These are phyloP conservation scores for Hyphantria cunea DNA, from an alignment of 1,140 invertebrate genomes.

Conservation along the genomic window DNA sequence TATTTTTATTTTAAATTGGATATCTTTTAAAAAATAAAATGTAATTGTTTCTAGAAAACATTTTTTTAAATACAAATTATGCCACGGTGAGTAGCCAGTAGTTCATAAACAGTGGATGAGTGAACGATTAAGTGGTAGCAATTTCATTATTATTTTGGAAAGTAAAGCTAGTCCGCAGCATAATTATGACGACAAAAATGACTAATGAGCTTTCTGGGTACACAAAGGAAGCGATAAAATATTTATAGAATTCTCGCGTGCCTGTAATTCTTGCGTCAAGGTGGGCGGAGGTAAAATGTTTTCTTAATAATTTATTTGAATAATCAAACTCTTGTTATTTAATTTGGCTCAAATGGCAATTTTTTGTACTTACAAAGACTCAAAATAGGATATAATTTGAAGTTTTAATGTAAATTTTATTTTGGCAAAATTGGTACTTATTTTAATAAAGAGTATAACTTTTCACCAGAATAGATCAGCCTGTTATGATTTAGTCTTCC, in stretches of 20 bases:
- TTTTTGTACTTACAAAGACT: too few species aligned
- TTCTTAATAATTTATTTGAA: constrained; percentile 6
- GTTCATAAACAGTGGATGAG: background rate
- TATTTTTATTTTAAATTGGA: too few species aligned
- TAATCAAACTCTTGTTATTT: background rate
- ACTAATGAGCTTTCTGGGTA: constrained; percentile 32
- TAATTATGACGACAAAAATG: constrained; percentile 33
- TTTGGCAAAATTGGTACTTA: too few species aligned
- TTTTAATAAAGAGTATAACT: too few species aligned
- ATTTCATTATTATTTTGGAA: constrained; percentile 10
- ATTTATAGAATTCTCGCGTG: constrained; percentile 41
- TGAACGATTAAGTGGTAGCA: background rate
- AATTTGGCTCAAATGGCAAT: background rate
- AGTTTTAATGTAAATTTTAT: too few species aligned
- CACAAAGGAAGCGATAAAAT: constrained; percentile 39
- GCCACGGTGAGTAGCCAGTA: background rate
- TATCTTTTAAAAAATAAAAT: too few species aligned
- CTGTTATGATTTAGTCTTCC: too few species aligned
- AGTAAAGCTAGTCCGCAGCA: constrained; percentile 7
- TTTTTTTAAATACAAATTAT: too few species aligned
- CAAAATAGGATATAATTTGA: too few species aligned
- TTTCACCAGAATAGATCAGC: too few species aligned
- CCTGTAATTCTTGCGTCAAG: constrained; percentile 22
- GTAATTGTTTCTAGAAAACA: too few species aligned
- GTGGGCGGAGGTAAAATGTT: constrained; percentile 12